A percentile compares a stretch with the other conserved stretches of the same genome.
Evolutionary conservation across 2,113 vertebrate species (phyloP).

Genomic region (Pterocles orientalis): DNA sequence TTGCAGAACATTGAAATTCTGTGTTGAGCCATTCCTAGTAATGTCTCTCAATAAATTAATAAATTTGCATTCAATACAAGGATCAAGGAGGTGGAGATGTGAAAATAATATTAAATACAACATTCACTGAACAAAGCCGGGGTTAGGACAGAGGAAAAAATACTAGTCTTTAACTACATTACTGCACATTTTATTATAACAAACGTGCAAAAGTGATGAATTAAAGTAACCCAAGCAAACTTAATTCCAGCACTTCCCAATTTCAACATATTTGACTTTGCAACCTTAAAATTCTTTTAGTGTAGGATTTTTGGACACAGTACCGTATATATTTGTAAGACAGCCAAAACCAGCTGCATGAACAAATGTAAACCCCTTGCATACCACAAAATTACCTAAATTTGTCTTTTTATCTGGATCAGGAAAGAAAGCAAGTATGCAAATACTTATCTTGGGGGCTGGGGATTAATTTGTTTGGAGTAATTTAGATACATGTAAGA

Average conservation of each 20-base stretch:
- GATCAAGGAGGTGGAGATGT: background rate
- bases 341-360: background rate
- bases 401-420: background rate
- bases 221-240: background rate
- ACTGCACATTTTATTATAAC: background rate
- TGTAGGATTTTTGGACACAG: background rate
- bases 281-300: background rate
- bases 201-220: background rate
- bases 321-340: background rate
- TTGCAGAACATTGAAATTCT: background rate
- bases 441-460: background rate
- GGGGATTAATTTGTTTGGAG: background rate
- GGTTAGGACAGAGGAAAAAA: background rate
- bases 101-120: background rate
- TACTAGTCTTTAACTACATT: background rate
- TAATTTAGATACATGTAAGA: background rate
- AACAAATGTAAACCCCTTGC: constrained; percentile 10
- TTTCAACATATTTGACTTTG: background rate
- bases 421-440: background rate
- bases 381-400: background rate
- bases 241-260: background rate
- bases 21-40: background rate
- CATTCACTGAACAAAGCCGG: background rate
- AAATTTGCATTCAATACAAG: background rate
- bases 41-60: background rate